Base-by-base conservation (phyloP, 2,797 vertebrate genomes). In the Lacerta bilineata region DNA sequence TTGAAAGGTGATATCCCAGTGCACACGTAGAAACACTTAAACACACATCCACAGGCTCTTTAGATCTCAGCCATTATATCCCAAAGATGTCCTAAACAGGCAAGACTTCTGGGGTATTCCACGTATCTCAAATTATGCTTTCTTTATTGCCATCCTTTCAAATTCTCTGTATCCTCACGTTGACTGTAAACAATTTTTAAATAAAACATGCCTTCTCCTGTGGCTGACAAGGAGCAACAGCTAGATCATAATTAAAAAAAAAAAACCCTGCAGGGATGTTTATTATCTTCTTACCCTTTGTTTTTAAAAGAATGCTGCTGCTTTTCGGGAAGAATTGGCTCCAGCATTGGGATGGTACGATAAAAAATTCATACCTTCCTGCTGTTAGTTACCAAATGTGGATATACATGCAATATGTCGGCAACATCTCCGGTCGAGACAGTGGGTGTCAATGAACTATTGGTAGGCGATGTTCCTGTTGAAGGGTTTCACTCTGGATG, bases 401-500 rank as follows among this genome's bases (percentile, higher is more conserved):
- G 90, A 89, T 86, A 59, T 25, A 43, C 87, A n/a, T 71, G 36
- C 13, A 86, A 85, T 75, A 55, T 6, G 43, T 83, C 91, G 89
- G 69, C 15, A 84, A 17, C 93, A 23, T 77, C 74, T 64, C 64
- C 36, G 29, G 59, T 59, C 46, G 55, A 86, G 83, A 41, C 72
- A 69, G 13, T 39, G n/a, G 11, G 9, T 85, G 66, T 80, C 88
- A 83, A 59, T 90, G 91, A 90, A 88, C 89, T 91, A 74, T 87
- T 84, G 69, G 50, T 75, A 46, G 92, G 80, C 92, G 90, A 59
- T 55, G 17, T 93, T 90, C 10, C 66, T 88, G 50, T 83, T 92
- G 89, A 93, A 95, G 77, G 78, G 36, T 90, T 89, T 94, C 90
- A 78, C 41, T 91, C 89, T 79, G 72, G 41, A 90, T 91, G 91